A percentile compares a stretch with the other conserved stretches of the same genome.
Evolutionary conservation across 2,113 vertebrate genomes (phyloP).

Genomic region (Notothenia rossii): DNA sequence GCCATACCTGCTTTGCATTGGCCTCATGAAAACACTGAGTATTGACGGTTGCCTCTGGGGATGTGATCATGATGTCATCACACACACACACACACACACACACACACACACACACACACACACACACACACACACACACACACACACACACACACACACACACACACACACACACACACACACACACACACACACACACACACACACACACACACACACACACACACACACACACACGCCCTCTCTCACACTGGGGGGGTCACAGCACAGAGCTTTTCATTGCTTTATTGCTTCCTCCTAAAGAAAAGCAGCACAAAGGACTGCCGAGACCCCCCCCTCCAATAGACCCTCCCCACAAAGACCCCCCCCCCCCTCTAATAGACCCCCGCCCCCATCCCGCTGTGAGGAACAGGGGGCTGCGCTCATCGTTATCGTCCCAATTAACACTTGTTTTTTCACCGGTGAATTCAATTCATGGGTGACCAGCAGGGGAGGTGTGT

Average conservation of each 20-base stretch:
- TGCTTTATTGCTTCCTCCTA: slow-evolving; percentile 84
- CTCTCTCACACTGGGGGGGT: too few species aligned
- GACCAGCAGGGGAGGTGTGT: slow-evolving; percentile 68
- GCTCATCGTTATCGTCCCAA: slow-evolving; percentile 81
- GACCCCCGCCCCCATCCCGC: slow-evolving; percentile 46
- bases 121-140: slow-evolving; percentile 31
- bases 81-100: neutral
- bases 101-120: slow-evolving; percentile 13
- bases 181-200: too few species aligned
- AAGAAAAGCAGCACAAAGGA: slow-evolving; percentile 79
- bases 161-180: too few species aligned
- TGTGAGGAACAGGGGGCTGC: slow-evolving; percentile 71
- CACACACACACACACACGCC: slow-evolving; percentile 19
- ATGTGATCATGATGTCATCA: slow-evolving; percentile 17
- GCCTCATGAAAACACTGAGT: slow-evolving; percentile 28
- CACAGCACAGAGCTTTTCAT: slow-evolving; percentile 71
- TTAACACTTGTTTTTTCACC: too few species aligned
- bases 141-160: neutral
- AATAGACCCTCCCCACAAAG: slow-evolving; percentile 9
- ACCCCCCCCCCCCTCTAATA: too few species aligned
- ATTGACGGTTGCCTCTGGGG: slow-evolving; percentile 19
- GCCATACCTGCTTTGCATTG: slow-evolving; percentile 44
- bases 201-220: too few species aligned
- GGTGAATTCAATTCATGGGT: too few species aligned
- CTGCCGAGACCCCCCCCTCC: slow-evolving; percentile 35